Evolutionary conservation across 2,797 vertebrate genomes (phyloP).

Genomic region (Pelobates cultripes): DNA sequence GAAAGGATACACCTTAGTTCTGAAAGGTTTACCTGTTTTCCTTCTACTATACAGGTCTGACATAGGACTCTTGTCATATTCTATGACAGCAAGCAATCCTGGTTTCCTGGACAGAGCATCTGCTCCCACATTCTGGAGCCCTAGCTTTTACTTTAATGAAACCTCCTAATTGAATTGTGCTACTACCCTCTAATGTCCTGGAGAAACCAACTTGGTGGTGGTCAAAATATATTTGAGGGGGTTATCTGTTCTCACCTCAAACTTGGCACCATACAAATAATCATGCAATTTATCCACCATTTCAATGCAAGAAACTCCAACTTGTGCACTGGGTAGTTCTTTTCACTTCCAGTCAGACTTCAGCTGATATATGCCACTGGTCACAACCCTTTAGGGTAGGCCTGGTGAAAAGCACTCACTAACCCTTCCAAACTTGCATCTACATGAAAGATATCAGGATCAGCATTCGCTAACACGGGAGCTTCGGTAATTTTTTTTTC

Average conservation of each 20-base stretch:
- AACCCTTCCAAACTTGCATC: constrained; percentile 5
- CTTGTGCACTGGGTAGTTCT: too few species aligned
- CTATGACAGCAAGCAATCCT: not conserved
- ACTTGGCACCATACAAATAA: too few species aligned
- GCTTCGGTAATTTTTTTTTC: not conserved
- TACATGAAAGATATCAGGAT: not conserved
- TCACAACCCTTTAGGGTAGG: not conserved
- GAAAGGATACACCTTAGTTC: not conserved
- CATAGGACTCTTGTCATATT: not conserved
- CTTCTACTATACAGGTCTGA: not conserved
- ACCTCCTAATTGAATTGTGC: not conserved
- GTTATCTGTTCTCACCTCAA: too few species aligned
- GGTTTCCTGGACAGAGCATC: not conserved
- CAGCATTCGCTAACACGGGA: not conserved
- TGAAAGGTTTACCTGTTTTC: not conserved
- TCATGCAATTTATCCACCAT: too few species aligned
- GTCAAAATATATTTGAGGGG: too few species aligned
- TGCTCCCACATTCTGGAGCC: not conserved
- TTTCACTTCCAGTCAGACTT: too few species aligned
- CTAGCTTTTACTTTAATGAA: not conserved
- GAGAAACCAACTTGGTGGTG: too few species aligned
- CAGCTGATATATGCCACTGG: too few species aligned
- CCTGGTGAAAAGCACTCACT: not conserved
- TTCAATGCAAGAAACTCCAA: too few species aligned
- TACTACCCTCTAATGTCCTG: too few species aligned